phyloP scores from a whole-genome alignment of 2,888 invertebrate species.

The Oegoconia quadripuncta region DNA sequence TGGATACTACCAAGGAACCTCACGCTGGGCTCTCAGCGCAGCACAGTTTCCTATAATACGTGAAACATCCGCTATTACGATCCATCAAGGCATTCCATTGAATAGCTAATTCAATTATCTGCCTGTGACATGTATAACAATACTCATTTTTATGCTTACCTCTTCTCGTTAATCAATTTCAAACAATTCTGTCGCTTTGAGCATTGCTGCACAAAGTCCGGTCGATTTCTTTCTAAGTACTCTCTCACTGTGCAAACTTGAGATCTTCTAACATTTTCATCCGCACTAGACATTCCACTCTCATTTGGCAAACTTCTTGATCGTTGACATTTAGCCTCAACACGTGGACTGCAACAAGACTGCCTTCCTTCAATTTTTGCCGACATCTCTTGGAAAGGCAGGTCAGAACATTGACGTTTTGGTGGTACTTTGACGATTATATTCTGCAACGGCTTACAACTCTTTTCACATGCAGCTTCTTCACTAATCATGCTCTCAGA shows the following conservation, averaged over 20 bases:
- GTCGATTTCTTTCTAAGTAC: conserved; percentile 83
- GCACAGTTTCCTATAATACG: too few relatives aligned
- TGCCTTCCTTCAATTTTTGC: conserved; percentile 43
- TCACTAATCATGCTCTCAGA: conserved; percentile 64
- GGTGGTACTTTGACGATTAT: conserved; percentile 65
- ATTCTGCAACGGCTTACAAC: conserved; percentile 45
- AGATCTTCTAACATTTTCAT: conserved; percentile 42
- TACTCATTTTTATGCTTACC: conserved; percentile 39
- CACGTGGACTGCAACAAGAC: conserved; percentile 28
- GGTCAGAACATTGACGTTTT: conserved; percentile 30
- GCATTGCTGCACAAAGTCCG: conserved; percentile 80
- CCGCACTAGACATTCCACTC: conserved; percentile 54
- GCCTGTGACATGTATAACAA: too few relatives aligned
- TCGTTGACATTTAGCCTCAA: conserved; percentile 28
- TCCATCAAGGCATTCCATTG: too few relatives aligned
- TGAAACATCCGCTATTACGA: too few relatives aligned
- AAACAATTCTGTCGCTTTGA: conserved; percentile 56
- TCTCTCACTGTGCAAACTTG: conserved; percentile 80
- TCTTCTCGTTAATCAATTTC: conserved; percentile 52
- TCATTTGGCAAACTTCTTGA: conserved; percentile 56
- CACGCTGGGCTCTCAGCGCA: too few relatives aligned
- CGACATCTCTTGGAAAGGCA: conserved; percentile 49
- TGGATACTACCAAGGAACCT: too few relatives aligned
- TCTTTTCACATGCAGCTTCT: conserved; percentile 35
- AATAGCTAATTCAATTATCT: too few relatives aligned